Base-by-base conservation (phyloP, 2,888 invertebrate genomes). In the Therioaphis trifolii region DNA sequence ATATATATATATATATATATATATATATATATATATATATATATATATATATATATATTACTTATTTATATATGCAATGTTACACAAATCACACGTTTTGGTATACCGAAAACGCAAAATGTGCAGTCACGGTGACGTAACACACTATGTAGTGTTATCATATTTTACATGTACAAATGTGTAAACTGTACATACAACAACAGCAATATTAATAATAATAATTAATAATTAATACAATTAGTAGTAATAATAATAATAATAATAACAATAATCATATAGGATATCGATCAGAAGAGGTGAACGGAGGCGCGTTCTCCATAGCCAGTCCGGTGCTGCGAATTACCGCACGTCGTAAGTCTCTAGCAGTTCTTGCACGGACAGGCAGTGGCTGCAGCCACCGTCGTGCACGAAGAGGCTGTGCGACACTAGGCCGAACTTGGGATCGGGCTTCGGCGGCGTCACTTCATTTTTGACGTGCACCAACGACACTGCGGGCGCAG, bases 321-420 rank as follows among this genome's bases (percentile, higher is more conserved):
- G 7, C 18, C 27, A n/a, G 27, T n/a, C 27, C 61, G 27, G 55
- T n/a, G n/a, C n/a, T n/a, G 55, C 3, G 24, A 9, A 12, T 68
- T 66, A 82, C 27, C 82, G 74, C 18, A 82, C 82, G 74, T 82
- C 43, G 72, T 82, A 82, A 0, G 82, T 82, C 63, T 82, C 82
- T 63, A 82, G 18, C 63, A 82, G 82, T 7, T 82, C 82, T 40
- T 82, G 74, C 24, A 82, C 82, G 49, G 82, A 82, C 40, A 82
- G 63, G 46, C 82, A 82, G 52, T 82, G 82, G 24, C 74, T 82
- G 74, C 82, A 82, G 1, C 72, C 63, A 49, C 27, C 35, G 72
- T 82, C 63, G 35, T 82, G 82, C 52, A 4, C 61, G 82, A 63
- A 49, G 55, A 52, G 40, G 18, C 14, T 74, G 72, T 74, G 82